These are phyloP conservation scores for Caenorhabditis sinica DNA, from an alignment of 2,888 invertebrate genomes.

Conservation along the genomic window DNA sequence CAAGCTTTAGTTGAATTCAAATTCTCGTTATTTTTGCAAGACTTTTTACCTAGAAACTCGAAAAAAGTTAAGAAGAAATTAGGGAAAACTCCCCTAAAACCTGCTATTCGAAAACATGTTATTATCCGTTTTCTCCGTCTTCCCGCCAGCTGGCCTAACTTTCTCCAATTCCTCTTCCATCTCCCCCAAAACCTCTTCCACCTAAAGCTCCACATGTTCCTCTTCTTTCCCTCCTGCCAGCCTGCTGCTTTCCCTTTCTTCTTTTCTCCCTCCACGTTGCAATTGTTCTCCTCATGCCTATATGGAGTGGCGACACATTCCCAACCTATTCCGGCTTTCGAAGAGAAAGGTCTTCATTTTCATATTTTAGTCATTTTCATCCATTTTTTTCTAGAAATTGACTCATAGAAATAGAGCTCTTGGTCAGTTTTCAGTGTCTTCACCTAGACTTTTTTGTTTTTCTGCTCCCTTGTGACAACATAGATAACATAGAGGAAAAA, in stretches of 20 bases:
- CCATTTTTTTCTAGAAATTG: too few species aligned
- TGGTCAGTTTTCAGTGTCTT: too few species aligned
- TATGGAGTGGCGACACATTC: neutral
- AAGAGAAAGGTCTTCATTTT: constrained; percentile 5
- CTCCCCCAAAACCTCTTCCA: neutral
- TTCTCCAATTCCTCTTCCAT: neutral
- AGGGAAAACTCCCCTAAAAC: too few species aligned
- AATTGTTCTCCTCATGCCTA: neutral
- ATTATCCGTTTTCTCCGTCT: neutral
- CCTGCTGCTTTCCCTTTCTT: constrained; percentile 50
- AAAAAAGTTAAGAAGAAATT: too few species aligned
- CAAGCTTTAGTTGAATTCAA: too few species aligned
- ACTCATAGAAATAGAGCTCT: too few species aligned
- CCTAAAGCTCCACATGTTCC: constrained; percentile 38
- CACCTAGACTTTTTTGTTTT: constrained; percentile 38
- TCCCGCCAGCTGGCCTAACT: constrained; percentile 1
- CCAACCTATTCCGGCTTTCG: constrained; percentile 8
- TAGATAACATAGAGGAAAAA: neutral
- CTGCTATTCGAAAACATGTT: neutral
- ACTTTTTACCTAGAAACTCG: too few species aligned
- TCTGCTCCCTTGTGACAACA: constrained; percentile 12
- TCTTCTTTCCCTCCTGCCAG: neutral
- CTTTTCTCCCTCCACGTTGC: constrained; percentile 56
- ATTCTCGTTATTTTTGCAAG: too few species aligned
- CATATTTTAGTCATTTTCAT: constrained; percentile 13